Base-by-base conservation (phyloP, 1,140 invertebrate species). In the Eumaeus atala region DNA sequence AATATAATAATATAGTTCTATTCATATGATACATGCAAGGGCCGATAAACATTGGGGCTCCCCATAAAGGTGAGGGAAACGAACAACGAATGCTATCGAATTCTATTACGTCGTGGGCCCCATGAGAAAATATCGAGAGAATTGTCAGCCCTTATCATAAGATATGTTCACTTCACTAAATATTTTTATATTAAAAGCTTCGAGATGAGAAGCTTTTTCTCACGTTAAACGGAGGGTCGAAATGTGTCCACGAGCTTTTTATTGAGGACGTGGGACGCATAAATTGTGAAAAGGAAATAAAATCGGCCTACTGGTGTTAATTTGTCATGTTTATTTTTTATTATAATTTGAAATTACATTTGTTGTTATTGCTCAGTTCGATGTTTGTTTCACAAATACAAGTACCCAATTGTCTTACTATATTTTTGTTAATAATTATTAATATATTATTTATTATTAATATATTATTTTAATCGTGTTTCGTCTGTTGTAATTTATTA, bases 231-330 rank as follows among this genome's bases (percentile, higher is more conserved):
- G 56, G 60, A 58, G 49, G 48, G 42, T 21, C 48, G 48, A 44
- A 44, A 44, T 44, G 53, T 37, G 54, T 55, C 57, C 51, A 49
- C 52, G 48, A 12, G 47, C 48, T 61, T 57, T 55, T 57, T 57
- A 61, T 61, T 52, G 44, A 34, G 52, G 55, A 61, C 52, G 59
- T 49, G 59, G 59, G 59, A 53, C 51, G 47, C 59, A 58, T 61
- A 61, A 61, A 61, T 51, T 34, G 51, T 48, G 47, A 48, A 54
- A 49, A 55, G 51, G 50, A 57, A 44, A 44, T 44, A 44, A 44
- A 44, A 44, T 44, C 14, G 40, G 16, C 40, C 40, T 9, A 16
- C 40, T 16, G 40, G 16, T 44, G 40, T 44, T 44, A 44, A 44
- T 44, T 44, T 44, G 40, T 44, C 40, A 44, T 44, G 16, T 37